Percentiles rank a stretch among this genome's conserved stretches.
phyloP scores from a whole-genome alignment of 2,113 vertebrate species.

The Myodes glareolus region DNA sequence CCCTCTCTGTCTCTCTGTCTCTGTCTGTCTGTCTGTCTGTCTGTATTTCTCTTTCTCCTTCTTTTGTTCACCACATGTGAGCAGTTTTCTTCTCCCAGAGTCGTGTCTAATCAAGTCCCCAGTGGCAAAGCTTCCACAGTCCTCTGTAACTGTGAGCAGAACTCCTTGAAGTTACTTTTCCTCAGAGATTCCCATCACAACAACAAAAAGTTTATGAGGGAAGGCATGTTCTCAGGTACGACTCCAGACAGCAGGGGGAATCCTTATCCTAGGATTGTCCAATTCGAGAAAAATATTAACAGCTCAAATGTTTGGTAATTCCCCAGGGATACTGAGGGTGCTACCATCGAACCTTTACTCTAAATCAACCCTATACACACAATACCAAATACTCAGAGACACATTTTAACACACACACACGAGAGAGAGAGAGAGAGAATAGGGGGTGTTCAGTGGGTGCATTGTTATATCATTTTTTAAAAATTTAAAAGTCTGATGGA shows the following conservation, averaged over 20 bases:
- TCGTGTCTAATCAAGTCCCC: too few species aligned
- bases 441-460: background rate
- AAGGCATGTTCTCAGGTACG: background rate
- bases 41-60: too few species aligned
- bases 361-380: background rate
- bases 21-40: background rate
- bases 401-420: background rate
- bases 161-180: background rate
- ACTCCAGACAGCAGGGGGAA: background rate
- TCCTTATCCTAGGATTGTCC: background rate
- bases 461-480: background rate
- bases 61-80: background rate
- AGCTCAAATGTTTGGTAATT: background rate
- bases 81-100: background rate
- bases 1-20: accelerated
- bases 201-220: background rate
- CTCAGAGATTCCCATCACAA: background rate
- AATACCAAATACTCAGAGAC: background rate
- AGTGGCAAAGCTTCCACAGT: too few species aligned
- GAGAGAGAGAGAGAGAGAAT: background rate
- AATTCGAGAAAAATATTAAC: background rate
- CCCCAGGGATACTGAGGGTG: background rate
- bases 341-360: background rate
- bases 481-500: background rate
- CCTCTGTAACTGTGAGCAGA: background rate